Percentiles rank a stretch among this genome's conserved stretches.
phyloP scores from a whole-genome alignment of 1,140 invertebrate genomes.

The Oryctes rhinoceros region DNA sequence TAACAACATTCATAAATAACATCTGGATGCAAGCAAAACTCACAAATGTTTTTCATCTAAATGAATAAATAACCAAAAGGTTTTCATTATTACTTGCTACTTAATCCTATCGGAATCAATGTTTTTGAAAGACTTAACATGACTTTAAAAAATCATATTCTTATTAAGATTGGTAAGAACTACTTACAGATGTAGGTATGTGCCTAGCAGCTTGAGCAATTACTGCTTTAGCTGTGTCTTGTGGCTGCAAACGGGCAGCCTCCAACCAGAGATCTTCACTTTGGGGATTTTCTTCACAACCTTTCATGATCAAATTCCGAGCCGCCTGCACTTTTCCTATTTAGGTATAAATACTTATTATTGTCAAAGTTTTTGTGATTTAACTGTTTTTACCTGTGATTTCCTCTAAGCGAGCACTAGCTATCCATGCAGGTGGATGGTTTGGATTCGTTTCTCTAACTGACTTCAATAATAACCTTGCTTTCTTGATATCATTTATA shows the following conservation, averaged over 20 bases:
- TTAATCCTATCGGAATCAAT: too few relatives aligned
- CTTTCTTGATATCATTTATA: conserved; percentile 99
- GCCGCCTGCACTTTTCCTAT: conserved; percentile 97
- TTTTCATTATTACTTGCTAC: too few relatives aligned
- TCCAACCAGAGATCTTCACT: conserved; percentile 99
- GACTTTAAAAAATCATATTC: too few relatives aligned
- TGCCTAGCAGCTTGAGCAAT: conserved; percentile 88
- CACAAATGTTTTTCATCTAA: too few relatives aligned
- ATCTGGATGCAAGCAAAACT: too few relatives aligned
- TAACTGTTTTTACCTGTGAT: conserved; percentile 83
- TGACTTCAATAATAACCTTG: conserved; percentile 93
- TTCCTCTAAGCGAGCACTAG: conserved; percentile 97
- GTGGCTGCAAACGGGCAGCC: conserved; percentile 92
- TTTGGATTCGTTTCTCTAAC: conserved; percentile 99
- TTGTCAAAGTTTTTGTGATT: conserved; percentile 60
- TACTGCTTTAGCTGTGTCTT: conserved; percentile 93
- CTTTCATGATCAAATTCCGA: conserved; percentile 97
- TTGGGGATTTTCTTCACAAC: conserved; percentile 92
- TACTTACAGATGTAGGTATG: conserved; percentile 80
- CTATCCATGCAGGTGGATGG: conserved; percentile 99
- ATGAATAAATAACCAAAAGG: too few relatives aligned
- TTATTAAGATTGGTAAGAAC: too few relatives aligned
- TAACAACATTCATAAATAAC: neutral
- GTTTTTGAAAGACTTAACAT: too few relatives aligned
- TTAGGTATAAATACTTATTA: neutral